Conservation (phyloP, 2,113 vertebrate species). For the Callopanchax toddi region DNA sequence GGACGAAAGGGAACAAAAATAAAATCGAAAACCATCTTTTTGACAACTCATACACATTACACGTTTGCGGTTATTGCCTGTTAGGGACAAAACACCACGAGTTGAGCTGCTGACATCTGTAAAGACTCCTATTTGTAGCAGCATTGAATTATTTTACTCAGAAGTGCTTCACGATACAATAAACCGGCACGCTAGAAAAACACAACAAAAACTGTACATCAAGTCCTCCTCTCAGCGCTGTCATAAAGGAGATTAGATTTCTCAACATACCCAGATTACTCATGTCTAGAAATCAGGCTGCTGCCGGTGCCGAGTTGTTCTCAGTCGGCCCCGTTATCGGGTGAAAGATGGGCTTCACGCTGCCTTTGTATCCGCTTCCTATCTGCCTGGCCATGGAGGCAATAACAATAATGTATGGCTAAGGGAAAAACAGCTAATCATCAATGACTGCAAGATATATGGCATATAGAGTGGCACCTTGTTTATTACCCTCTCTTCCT, state of each 20-base stretch:
- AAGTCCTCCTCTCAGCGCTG: constrained; percentile 35
- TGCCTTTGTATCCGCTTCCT: constrained; percentile 78
- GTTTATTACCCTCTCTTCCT: constrained; percentile 75
- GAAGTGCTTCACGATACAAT: constrained; percentile 29
- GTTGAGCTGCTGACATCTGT: constrained; percentile 44
- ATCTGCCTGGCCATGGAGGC: constrained; percentile 74
- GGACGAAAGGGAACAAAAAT: constrained; percentile 23
- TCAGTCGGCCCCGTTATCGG: constrained; percentile 73
- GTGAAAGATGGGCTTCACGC: constrained; percentile 78
- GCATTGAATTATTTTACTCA: constrained; percentile 37
- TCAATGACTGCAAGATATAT: constrained; percentile 84
- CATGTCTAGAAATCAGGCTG: constrained; percentile 65
- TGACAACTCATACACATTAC: constrained; percentile 47
- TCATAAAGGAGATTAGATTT: constrained; percentile 70
- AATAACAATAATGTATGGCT: constrained; percentile 84
- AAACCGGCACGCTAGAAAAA: constrained; percentile 19
- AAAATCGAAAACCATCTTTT: constrained; percentile 15
- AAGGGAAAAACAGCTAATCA: constrained; percentile 82
- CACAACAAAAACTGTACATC: constrained; percentile 27
- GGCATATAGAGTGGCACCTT: constrained; percentile 74
- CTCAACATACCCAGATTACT: constrained; percentile 65
- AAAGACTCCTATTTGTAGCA: constrained; percentile 20
- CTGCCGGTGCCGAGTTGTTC: constrained; percentile 71
- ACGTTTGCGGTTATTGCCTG: constrained; percentile 37
- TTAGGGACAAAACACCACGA: constrained; percentile 28